These are phyloP conservation scores for Cecidostiba fungosa DNA, from an alignment of 2,888 invertebrate genomes.

Conservation along the genomic window DNA sequence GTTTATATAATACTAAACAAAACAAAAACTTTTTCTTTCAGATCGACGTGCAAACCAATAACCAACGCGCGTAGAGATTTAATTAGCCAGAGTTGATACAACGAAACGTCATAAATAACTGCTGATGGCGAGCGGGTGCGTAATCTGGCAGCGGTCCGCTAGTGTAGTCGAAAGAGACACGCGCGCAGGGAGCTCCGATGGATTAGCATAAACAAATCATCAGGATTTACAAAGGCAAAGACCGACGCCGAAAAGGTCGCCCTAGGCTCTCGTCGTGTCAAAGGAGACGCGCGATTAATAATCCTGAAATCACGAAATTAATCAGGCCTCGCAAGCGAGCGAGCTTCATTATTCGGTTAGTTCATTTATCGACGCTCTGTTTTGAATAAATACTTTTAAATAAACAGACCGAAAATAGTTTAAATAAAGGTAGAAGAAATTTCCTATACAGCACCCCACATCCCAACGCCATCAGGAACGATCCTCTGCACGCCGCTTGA, in stretches of 20 bases:
- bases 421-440: too few species aligned
- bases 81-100: slow-evolving; percentile 60
- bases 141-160: slow-evolving; percentile 52
- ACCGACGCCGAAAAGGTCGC: slow-evolving; percentile 48
- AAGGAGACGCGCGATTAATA: slow-evolving; percentile 67
- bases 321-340: slow-evolving; percentile 40
- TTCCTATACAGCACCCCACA: too few species aligned
- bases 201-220: slow-evolving; percentile 79
- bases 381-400: background rate
- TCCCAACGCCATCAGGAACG: too few species aligned
- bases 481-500: slow-evolving; percentile 13
- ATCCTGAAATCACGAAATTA: slow-evolving; percentile 70
- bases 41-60: too few species aligned
- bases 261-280: slow-evolving; percentile 49
- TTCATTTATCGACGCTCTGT: background rate
- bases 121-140: slow-evolving; percentile 23
- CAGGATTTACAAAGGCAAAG: slow-evolving; percentile 74
- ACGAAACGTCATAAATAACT: slow-evolving; percentile 64
- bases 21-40: too few species aligned
- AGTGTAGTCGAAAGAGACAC: slow-evolving; percentile 16
- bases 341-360: slow-evolving; percentile 11
- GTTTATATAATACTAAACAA: too few species aligned
- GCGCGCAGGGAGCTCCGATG: slow-evolving; percentile 57
- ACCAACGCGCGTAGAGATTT: slow-evolving; percentile 37
- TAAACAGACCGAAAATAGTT: too few species aligned